phyloP scores from a whole-genome alignment of 2,888 invertebrate species.

The Idaea aversata region DNA sequence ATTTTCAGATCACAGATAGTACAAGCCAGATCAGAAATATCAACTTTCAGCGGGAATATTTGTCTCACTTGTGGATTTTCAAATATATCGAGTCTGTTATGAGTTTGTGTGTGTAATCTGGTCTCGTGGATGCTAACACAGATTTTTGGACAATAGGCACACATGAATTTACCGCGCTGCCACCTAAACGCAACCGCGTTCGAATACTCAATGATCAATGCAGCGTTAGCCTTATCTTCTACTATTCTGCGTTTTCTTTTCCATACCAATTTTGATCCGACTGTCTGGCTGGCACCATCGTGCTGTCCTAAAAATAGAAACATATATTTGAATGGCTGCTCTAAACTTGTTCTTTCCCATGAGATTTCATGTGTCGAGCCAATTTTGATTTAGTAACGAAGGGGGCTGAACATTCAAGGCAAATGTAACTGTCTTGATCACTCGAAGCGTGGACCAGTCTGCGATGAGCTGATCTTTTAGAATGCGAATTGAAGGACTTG shows the following conservation, averaged over 20 bases:
- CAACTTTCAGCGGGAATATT: conserved; percentile 55
- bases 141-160: conserved; percentile 51
- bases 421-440: conserved; percentile 38
- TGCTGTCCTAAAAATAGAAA: conserved; percentile 50
- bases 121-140: conserved; percentile 42
- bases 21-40: conserved; percentile 53
- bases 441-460: conserved; percentile 48
- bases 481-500: conserved; percentile 54
- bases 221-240: conserved; percentile 56
- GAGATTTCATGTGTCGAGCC: conserved; percentile 47
- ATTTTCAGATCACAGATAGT: conserved; percentile 39
- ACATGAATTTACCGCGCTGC: conserved; percentile 58
- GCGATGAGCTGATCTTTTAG: conserved; percentile 57
- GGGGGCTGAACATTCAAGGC: conserved; percentile 46
- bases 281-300: conserved; percentile 26
- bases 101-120: conserved; percentile 43
- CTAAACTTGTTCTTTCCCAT: conserved; percentile 25
- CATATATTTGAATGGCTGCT: conserved; percentile 21
- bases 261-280: conserved; percentile 42
- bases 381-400: conserved; percentile 55
- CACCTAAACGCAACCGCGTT: conserved; percentile 61
- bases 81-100: conserved; percentile 49
- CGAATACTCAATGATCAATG: conserved; percentile 52
- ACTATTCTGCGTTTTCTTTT: conserved; percentile 45
- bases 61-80: conserved; percentile 43